Conservation (phyloP, 2,888 invertebrate species). For the Ichneumon xanthorius region DNA sequence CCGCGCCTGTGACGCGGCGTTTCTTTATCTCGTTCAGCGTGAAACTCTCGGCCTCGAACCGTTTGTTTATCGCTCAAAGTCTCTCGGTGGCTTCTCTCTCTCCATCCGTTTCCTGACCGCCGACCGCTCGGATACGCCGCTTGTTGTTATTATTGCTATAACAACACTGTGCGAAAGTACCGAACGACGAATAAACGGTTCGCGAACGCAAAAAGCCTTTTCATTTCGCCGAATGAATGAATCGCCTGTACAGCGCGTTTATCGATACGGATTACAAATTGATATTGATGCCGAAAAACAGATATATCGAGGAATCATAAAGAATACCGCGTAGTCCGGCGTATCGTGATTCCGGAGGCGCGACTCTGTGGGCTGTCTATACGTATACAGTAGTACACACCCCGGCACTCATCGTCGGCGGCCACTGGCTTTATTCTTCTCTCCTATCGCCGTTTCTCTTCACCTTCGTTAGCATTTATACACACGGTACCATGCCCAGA, state of each 20-base stretch:
- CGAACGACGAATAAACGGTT: slow-evolving; percentile 10
- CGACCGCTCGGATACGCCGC: slow-evolving; percentile 18
- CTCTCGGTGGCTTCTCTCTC: slow-evolving; percentile 44
- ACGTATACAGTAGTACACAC: neutral
- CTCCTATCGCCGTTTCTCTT: slow-evolving; percentile 59
- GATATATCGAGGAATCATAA: slow-evolving; percentile 35
- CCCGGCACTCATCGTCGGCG: slow-evolving; percentile 45
- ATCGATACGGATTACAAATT: slow-evolving; percentile 27
- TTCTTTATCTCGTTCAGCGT: slow-evolving; percentile 58
- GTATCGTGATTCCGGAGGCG: slow-evolving; percentile 33
- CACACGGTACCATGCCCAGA: neutral
- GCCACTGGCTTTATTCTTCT: slow-evolving; percentile 56
- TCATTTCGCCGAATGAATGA: slow-evolving; percentile 15
- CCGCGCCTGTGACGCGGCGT: slow-evolving; percentile 4
- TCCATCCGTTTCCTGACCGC: slow-evolving; percentile 67
- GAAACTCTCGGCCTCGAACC: slow-evolving; percentile 38
- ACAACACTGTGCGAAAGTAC: slow-evolving; percentile 12
- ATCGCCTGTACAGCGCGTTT: neutral
- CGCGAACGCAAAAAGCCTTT: slow-evolving; percentile 7
- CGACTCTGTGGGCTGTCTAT: slow-evolving; percentile 32
- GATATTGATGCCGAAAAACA: slow-evolving; percentile 36
- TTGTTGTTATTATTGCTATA: neutral
- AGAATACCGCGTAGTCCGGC: slow-evolving; percentile 28
- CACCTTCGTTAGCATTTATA: slow-evolving; percentile 41
- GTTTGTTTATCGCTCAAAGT: slow-evolving; percentile 65